Evolutionary conservation across 92 coral and sea anemone genomes (phyloP), one percentile per base, ranked within the genome.

Genomic region (Hydrozoanthus gracilis): DNA sequence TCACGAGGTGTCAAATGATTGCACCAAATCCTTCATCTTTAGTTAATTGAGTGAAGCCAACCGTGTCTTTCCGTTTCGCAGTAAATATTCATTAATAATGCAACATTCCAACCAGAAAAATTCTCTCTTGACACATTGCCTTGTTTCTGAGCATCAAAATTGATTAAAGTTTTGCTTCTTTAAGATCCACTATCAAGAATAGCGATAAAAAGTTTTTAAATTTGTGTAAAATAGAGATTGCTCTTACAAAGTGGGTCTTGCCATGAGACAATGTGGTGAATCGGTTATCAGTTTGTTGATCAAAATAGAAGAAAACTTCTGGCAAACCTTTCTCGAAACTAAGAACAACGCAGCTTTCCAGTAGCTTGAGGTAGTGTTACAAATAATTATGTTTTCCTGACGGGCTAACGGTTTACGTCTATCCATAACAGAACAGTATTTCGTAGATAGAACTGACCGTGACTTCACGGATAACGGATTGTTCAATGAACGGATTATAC

Each of bases 381-480:
- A 27, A 27, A 11, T 64, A 49, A n/a, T 4, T 10, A 65, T 27
- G 44, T 12, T 47, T 8, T 7, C 11, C 62, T 51, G 5, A 13
- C 4, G 35, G 6, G 18, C 45, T 18, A 65, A 48, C 56, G 47
- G n/a, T 17, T 48, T 62, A 65, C 51, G 48, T 68, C 49, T 48
- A 74, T 16, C 50, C n/a, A 48, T 20, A 64, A 52, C 7, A 17
- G 58, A 14, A 68, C 73, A 20, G 64, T 80, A 74, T 80, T 80
- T 80, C 66, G 85, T 16, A 20, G 50, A 70, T 47, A 48, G 27
- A 49, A 49, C 49, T 65, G 61, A 80, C 85, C 85, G 85, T 80
- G 85, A 80, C 85, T 80, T 80, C 85, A 80, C 74, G 85, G 73
- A 80, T 80, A 80, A 80, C 85, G 85, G 85, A 80, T 48, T 68